Base-by-base conservation (phyloP, 2,797 vertebrate genomes). In the Gila robusta region DNA sequence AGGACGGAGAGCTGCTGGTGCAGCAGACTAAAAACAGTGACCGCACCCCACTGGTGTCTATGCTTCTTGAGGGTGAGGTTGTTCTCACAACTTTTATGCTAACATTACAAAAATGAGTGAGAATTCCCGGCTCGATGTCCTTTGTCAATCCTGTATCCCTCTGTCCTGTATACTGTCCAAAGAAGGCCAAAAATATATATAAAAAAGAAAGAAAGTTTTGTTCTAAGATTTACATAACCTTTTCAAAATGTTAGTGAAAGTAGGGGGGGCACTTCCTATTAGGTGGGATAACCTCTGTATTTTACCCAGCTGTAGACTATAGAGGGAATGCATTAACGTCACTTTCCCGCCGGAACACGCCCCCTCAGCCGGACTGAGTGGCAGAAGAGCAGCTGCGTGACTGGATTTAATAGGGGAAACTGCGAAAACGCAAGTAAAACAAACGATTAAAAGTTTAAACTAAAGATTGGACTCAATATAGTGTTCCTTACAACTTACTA, bases 21-120 rank as follows among this genome's bases (percentile, higher is more conserved):
- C 98, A 99, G 87, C 98, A 99, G 90, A 97, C 98, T 16, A 98
- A 99, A 93, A 99, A 99, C 94, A 99, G 98, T 1, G 98, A 99
- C 85, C 97, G 98, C 37, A 99, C 98, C 0, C 98, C 98, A 0
- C 91, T 99, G 88, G 98, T 99, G 80, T 96, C 98, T 23, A 97
- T 99, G 70, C 93, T 99, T 21, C 88, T 99, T 85, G 98, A 99
- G 95, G 98, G 98, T 98, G 89, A 88, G 6, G 3, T 17, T 44
- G 14, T 47, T 26, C 39, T 72, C 23, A 44, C 12, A 44, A 6
- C 21, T 26, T 26, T 47, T 72, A 28, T 47, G 21, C 14, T 17
- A 73, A 28, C 6, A 47, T 72, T 47, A 44, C 41, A 73, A 47
- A 47, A 64, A 28, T 14, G 32, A 32, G 28, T 32, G 28, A 32